These are phyloP conservation scores for Sarcophaga subvicina DNA, from an alignment of 2,888 invertebrate genomes.

Conservation along the genomic window DNA sequence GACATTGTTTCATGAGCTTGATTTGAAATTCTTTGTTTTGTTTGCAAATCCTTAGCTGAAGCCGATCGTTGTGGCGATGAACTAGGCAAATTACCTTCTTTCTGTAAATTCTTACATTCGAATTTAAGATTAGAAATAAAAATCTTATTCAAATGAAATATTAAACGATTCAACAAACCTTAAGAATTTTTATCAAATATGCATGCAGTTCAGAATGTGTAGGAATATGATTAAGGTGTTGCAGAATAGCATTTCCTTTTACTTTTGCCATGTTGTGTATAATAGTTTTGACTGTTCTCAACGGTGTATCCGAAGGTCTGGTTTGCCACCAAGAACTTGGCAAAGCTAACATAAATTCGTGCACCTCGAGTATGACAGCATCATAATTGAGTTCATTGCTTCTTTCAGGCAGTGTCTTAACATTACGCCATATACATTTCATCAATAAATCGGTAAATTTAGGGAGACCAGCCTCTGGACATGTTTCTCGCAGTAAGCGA, in stretches of 20 bases:
- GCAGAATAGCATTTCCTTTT: constrained; percentile 91
- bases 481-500: constrained; percentile 92
- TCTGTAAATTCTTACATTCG: constrained; percentile 82
- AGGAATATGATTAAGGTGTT: constrained; percentile 89
- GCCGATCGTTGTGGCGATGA: constrained; percentile 77
- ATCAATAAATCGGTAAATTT: constrained; percentile 92
- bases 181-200: constrained; percentile 91
- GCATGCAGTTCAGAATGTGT: constrained; percentile 92
- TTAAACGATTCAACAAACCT: constrained; percentile 79
- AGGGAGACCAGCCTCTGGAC: constrained; percentile 86
- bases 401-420: constrained; percentile 92
- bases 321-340: constrained; percentile 95
- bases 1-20: constrained; percentile 93
- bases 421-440: constrained; percentile 97
- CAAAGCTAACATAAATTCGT: constrained; percentile 93
- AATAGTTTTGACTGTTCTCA: constrained; percentile 95
- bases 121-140: constrained; percentile 9
- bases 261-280: constrained; percentile 95
- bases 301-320: constrained; percentile 91
- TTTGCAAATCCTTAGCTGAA: constrained; percentile 80
- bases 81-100: constrained; percentile 83
- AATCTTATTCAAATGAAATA: neutral
- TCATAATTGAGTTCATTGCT: constrained; percentile 89
- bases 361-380: constrained; percentile 90
- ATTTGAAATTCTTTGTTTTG: constrained; percentile 86